Evolutionary conservation across 2,888 invertebrate genomes (phyloP), one percentile per base, ranked within the genome.

Genomic region (Theretra japonica): DNA sequence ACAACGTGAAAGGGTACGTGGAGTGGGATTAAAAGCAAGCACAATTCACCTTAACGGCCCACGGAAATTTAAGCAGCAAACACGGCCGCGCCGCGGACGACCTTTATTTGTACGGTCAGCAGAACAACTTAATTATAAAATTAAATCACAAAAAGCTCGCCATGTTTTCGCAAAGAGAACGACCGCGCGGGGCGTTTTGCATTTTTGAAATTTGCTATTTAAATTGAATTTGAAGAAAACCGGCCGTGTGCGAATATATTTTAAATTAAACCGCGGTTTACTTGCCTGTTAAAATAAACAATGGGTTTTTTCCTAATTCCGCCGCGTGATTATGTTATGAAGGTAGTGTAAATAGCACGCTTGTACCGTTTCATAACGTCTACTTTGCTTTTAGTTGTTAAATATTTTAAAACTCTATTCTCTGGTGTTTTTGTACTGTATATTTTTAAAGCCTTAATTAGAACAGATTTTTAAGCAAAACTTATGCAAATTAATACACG

Each of bases 21-120:
- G 75, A 77, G 75, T 74, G 68, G 80, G 78, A 83, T 85, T 84
- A 86, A 86, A 84, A 82, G 82, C 83, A 83, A 82, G 83, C 83
- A 83, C 82, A 82, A 82, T 81, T 83, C 81, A 82, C 80, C 78
- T 79, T 79, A 83, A 83, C 80, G 79, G 81, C 83, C 77, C 74
- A 73, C 79, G 81, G 80, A 81, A 80, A 83, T 82, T 83, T 78
- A 76, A 80, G 75, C 76, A 74, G 74, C 72, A 73, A 75, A 77
- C 73, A 79, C 73, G 48, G 75, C 72, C 73, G 71, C 69, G 74
- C 72, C 75, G 75, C 78, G 75, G 71, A 21, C 21, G 25, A 59
- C 60, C 68, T 69, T 74, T 75, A 73, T 73, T 71, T 59, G 73
- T 72, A 83, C 74, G 76, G 75, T 78, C 76, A 82, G 76, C 74